Evolutionary conservation across 2,888 invertebrate genomes (phyloP).

Genomic region (Drosophila suboccidentalis): DNA sequence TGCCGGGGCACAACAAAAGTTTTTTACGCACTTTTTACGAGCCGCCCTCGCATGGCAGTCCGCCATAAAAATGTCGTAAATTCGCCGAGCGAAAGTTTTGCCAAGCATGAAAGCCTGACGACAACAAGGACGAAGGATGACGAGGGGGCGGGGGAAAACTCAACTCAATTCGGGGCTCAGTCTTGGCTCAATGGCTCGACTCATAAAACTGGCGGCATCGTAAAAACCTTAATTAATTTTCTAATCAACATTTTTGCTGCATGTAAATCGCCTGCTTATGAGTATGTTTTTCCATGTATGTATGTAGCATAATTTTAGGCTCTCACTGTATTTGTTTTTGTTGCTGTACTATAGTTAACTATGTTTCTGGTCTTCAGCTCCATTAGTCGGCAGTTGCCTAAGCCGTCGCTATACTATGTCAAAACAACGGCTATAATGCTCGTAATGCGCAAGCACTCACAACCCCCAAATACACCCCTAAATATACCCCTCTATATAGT

Average conservation of each 20-base stretch:
- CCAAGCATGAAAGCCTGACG: constrained; percentile 51
- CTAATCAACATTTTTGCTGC: constrained; percentile 80
- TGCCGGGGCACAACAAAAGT: constrained; percentile 50
- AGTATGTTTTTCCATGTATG: background rate
- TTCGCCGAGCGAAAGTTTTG: constrained; percentile 75
- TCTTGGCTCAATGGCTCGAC: constrained; percentile 39
- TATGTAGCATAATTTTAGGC: constrained; percentile 66
- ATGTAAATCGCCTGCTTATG: constrained; percentile 78
- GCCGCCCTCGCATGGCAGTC: constrained; percentile 78
- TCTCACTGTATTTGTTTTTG: constrained; percentile 30
- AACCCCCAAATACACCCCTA: background rate
- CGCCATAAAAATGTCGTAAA: constrained; percentile 84
- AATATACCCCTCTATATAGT: background rate
- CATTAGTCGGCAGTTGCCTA: constrained; percentile 61
- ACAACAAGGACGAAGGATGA: constrained; percentile 26
- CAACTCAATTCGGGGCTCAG: constrained; percentile 34
- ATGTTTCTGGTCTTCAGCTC: constrained; percentile 57
- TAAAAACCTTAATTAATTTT: constrained; percentile 80
- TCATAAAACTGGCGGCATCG: constrained; percentile 69
- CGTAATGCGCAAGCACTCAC: constrained; percentile 4
- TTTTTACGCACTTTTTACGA: constrained; percentile 76
- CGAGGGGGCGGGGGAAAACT: background rate
- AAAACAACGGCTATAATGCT: constrained; percentile 60
- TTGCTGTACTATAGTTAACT: constrained; percentile 29
- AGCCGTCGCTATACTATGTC: constrained; percentile 64